These are phyloP conservation scores for Hartigia nigra DNA, from an alignment of 2,888 invertebrate species.

Conservation along the genomic window DNA sequence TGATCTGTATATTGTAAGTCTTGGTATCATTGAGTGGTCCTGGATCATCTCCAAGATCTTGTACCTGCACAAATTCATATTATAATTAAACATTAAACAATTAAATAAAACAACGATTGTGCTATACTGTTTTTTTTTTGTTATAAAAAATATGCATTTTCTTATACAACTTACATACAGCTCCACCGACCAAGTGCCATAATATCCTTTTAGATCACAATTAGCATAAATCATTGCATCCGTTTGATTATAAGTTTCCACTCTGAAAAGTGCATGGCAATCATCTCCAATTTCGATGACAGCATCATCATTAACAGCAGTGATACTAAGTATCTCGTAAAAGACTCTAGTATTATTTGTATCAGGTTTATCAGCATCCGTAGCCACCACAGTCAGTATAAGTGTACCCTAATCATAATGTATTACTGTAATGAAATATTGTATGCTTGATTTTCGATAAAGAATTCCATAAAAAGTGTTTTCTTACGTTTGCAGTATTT, in stretches of 20 bases:
- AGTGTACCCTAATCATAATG: conserved; percentile 49
- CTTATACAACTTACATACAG: conserved; percentile 66
- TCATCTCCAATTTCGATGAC: conserved; percentile 21
- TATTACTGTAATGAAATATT: neutral
- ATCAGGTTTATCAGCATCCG: conserved; percentile 69
- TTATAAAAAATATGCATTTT: neutral
- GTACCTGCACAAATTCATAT: conserved; percentile 64
- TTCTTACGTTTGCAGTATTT: conserved; percentile 32
- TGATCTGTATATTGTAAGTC: conserved; percentile 67
- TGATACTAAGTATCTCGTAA: conserved; percentile 66
- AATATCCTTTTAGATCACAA: conserved; percentile 68
- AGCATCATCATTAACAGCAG: conserved; percentile 27
- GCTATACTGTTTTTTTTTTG: neutral
- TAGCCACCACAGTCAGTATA: conserved; percentile 64
- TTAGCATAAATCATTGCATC: conserved; percentile 66
- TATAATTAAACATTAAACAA: neutral
- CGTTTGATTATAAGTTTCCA: conserved; percentile 54
- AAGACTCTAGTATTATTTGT: conserved; percentile 70
- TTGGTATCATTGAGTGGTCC: conserved; percentile 56
- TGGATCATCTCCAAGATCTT: conserved; percentile 69
- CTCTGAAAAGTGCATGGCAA: conserved; percentile 32
- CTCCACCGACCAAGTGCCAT: conserved; percentile 70
- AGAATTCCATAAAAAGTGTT: neutral
- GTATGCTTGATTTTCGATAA: conserved; percentile 16
- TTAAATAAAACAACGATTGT: neutral